Conservation (phyloP, 1,140 invertebrate species). For the Microplitis demolitor region DNA sequence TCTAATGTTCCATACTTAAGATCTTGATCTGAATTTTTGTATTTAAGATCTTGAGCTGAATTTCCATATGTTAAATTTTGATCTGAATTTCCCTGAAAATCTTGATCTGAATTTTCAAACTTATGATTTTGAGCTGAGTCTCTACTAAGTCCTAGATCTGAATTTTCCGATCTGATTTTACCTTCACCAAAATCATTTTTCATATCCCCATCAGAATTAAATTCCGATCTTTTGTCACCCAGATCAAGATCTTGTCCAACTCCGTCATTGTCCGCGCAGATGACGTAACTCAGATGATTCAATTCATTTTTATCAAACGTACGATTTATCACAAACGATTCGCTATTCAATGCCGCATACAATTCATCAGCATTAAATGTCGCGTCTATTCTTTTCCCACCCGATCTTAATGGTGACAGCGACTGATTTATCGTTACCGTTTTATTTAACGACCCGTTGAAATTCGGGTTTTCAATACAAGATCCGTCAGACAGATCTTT, state of each 20-base stretch:
- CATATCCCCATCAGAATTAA: conserved; percentile 33
- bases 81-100: too few species aligned
- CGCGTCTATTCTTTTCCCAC: neutral
- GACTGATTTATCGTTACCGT: neutral
- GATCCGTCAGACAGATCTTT: conserved; percentile 12
- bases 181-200: neutral
- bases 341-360: conserved; percentile 33
- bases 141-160: too few species aligned
- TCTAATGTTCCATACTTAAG: too few species aligned
- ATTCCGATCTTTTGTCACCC: conserved; percentile 37
- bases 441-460: neutral
- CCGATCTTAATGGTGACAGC: neutral
- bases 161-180: too few species aligned
- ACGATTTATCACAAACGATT: neutral
- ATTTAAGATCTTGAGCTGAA: too few species aligned
- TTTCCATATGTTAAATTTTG: too few species aligned
- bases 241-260: neutral
- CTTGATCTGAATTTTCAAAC: too few species aligned
- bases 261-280: neutral
- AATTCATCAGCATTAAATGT: conserved; percentile 5
- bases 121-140: too few species aligned
- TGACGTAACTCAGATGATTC: neutral
- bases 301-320: neutral
- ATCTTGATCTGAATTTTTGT: too few species aligned
- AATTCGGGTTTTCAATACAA: conserved; percentile 16